These are phyloP conservation scores for Ctenopoma kingsleyae DNA, from an alignment of 2,797 vertebrate species.

Conservation along the genomic window DNA sequence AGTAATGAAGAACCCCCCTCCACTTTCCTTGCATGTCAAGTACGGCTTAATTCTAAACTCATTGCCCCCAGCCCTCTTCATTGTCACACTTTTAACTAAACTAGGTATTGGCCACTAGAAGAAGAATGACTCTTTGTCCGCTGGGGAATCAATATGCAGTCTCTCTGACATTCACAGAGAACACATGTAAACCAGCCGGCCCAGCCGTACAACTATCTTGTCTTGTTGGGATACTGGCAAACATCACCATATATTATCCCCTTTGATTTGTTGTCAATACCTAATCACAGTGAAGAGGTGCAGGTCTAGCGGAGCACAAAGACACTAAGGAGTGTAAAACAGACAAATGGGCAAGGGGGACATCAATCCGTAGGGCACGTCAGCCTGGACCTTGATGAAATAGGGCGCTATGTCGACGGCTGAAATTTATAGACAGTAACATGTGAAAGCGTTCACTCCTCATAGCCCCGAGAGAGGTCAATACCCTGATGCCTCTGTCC, in stretches of 20 bases:
- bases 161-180: constrained; percentile 81
- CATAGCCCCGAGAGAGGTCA: constrained; percentile 78
- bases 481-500: constrained; percentile 76
- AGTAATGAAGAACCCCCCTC: constrained; percentile 77
- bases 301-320: constrained; percentile 80
- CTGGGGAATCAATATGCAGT: constrained; percentile 81
- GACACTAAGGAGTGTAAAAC: constrained; percentile 86
- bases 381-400: constrained; percentile 81
- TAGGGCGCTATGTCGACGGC: constrained; percentile 74
- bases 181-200: constrained; percentile 84
- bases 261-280: constrained; percentile 90
- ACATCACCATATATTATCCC: constrained; percentile 85
- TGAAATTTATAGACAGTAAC: constrained; percentile 87
- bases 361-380: constrained; percentile 85
- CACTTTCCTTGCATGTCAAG: constrained; percentile 84
- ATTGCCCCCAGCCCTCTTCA: constrained; percentile 59
- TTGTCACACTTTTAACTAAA: constrained; percentile 83
- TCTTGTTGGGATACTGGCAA: constrained; percentile 79
- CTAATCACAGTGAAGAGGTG: constrained; percentile 83
- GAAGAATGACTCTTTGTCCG: constrained; percentile 81
- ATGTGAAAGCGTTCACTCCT: constrained; percentile 82
- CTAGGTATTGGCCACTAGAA: constrained; percentile 76
- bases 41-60: constrained; percentile 88
- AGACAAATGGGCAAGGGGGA: constrained; percentile 84
- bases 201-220: constrained; percentile 78